Percentiles rank a stretch among this genome's conserved stretches.
Evolutionary conservation across 2,888 invertebrate genomes (phyloP).

Genomic region (Neocrepidodera transversa): DNA sequence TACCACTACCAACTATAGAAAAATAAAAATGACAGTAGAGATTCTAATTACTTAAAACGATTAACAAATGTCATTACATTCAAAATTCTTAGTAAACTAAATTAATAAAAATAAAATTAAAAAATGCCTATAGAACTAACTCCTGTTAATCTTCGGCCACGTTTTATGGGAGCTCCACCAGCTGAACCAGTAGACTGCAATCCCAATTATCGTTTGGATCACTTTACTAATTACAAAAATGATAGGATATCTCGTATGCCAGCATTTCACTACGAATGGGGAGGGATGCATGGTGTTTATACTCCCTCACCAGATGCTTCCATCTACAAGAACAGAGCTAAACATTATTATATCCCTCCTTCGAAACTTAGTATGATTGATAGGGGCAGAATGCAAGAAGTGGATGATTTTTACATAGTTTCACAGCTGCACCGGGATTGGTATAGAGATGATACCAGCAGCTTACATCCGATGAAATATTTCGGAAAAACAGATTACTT

Average conservation of each 20-base stretch:
- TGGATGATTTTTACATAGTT: constrained; percentile 62
- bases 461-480: constrained; percentile 66
- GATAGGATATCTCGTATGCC: constrained; percentile 55
- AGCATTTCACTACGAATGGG: constrained; percentile 57
- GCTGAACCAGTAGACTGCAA: constrained; percentile 41
- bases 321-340: constrained; percentile 50
- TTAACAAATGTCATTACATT: too few species aligned
- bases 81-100: neutral
- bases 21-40: too few species aligned
- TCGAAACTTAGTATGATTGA: constrained; percentile 58
- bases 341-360: constrained; percentile 53
- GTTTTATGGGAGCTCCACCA: constrained; percentile 57
- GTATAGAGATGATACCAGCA: constrained; percentile 64
- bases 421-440: constrained; percentile 68
- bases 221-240: constrained; percentile 60
- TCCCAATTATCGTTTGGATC: constrained; percentile 30
- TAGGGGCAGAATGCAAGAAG: constrained; percentile 56
- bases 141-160: constrained; percentile 46
- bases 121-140: constrained; percentile 43
- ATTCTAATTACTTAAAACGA: too few species aligned
- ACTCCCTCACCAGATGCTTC: constrained; percentile 56
- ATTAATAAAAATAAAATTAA: neutral
- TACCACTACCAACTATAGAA: too few species aligned
- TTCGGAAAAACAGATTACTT: constrained; percentile 63
- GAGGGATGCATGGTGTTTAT: constrained; percentile 55